Evolutionary conservation across 2,113 vertebrate genomes (phyloP).

Genomic region (Proteles cristata): DNA sequence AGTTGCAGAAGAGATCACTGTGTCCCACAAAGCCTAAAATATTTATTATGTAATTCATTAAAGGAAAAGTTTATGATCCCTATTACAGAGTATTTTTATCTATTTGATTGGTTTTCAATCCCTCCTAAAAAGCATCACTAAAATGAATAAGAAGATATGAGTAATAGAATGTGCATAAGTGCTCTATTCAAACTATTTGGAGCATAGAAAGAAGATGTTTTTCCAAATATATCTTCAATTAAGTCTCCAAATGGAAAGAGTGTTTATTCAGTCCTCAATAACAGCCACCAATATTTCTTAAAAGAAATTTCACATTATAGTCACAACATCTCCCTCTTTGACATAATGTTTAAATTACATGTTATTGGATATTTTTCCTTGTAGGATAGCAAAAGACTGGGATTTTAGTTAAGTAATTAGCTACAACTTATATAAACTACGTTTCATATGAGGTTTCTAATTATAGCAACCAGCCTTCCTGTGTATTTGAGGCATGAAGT

Average conservation of each 20-base stretch:
- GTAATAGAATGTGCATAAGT: background rate
- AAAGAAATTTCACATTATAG: slow-evolving; percentile 29
- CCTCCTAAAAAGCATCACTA: background rate
- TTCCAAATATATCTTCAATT: slow-evolving; percentile 12
- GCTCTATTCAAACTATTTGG: slow-evolving; percentile 21
- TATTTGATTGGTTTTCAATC: background rate
- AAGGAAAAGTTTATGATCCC: background rate
- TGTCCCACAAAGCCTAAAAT: background rate
- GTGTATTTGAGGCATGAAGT: slow-evolving; percentile 57
- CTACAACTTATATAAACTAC: slow-evolving; percentile 28
- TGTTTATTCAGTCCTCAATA: slow-evolving; percentile 32
- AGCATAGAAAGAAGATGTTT: background rate
- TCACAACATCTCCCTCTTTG: background rate
- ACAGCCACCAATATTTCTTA: background rate
- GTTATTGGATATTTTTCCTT: slow-evolving; percentile 26
- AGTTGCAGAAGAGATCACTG: background rate
- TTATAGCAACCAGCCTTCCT: slow-evolving; percentile 70
- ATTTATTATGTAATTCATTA: background rate
- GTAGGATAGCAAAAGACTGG: slow-evolving; percentile 31
- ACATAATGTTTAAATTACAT: slow-evolving; percentile 53
- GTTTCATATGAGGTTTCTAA: slow-evolving; percentile 73
- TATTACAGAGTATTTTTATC: background rate
- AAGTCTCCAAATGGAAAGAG: slow-evolving; percentile 19
- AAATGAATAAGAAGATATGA: background rate
- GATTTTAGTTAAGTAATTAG: slow-evolving; percentile 64